A percentile compares a stretch with the other conserved stretches of the same genome.
Conservation (phyloP, 53 echinoderm and acorn worm genomes). For the Astropecten irregularis region DNA sequence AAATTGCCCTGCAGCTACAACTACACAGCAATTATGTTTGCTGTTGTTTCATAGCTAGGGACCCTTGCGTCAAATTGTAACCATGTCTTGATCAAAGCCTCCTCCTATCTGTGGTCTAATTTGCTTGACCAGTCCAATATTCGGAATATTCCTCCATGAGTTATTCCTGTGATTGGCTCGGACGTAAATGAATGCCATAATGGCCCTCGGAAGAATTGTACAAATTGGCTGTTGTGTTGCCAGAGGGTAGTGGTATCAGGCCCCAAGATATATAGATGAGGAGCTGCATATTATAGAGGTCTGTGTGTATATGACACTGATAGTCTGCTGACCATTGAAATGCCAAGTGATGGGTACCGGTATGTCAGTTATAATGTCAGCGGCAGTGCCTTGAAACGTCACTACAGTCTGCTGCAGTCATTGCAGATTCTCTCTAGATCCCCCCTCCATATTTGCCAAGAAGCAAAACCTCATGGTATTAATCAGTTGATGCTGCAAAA, state of each 20-base stretch:
- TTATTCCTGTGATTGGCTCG: neutral
- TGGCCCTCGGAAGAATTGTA: slow-evolving; percentile 10
- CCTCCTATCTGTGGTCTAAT: neutral
- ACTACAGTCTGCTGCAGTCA: too few species aligned
- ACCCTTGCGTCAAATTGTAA: too few species aligned
- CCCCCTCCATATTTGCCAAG: too few species aligned
- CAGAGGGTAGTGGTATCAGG: slow-evolving; percentile 22
- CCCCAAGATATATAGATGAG: too few species aligned
- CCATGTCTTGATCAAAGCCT: neutral
- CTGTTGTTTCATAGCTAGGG: too few species aligned
- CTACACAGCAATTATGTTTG: too few species aligned
- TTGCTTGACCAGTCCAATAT: neutral
- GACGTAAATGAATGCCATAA: slow-evolving; percentile 1
- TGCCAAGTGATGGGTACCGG: neutral
- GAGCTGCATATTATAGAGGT: too few species aligned
- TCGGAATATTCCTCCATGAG: neutral
- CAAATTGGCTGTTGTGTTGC: slow-evolving; percentile 33
- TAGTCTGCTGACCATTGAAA: neutral
- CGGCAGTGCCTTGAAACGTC: too few species aligned
- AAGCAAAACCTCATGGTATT: too few species aligned
- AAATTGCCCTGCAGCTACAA: too few species aligned
- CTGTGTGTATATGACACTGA: neutral
- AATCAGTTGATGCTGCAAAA: too few species aligned
- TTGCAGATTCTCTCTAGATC: too few species aligned
- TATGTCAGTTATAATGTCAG: neutral